These are phyloP conservation scores for Stegodyphus mimosarum DNA, from an alignment of 1,140 invertebrate genomes.

Conservation along the genomic window DNA sequence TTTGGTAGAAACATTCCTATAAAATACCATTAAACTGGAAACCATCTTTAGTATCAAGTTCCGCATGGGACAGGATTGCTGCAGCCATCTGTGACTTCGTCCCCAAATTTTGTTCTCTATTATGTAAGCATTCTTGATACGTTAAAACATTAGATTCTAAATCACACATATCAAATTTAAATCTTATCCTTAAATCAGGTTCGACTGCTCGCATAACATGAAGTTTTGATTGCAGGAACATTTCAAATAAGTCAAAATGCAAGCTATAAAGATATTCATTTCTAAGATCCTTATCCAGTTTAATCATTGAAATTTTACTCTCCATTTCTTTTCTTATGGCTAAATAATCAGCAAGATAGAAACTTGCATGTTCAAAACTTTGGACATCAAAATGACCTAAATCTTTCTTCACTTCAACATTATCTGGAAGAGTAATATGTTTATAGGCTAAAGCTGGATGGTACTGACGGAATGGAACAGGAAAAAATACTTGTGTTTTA, in stretches of 20 bases:
- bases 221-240: slow-evolving; percentile 75
- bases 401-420: slow-evolving; percentile 80
- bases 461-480: slow-evolving; percentile 78
- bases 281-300: slow-evolving; percentile 75
- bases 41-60: slow-evolving; percentile 37
- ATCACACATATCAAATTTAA: slow-evolving; percentile 69
- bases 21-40: slow-evolving; percentile 49
- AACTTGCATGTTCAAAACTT: slow-evolving; percentile 79
- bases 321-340: slow-evolving; percentile 75
- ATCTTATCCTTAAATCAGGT: slow-evolving; percentile 75
- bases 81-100: slow-evolving; percentile 68
- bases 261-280: slow-evolving; percentile 59
- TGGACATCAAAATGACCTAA: slow-evolving; percentile 83
- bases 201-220: slow-evolving; percentile 80
- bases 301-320: slow-evolving; percentile 73
- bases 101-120: slow-evolving; percentile 66
- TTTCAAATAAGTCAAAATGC: slow-evolving; percentile 72
- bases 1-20: slow-evolving; percentile 18
- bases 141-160: slow-evolving; percentile 59
- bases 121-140: slow-evolving; percentile 65
- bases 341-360: slow-evolving; percentile 85
- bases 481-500: slow-evolving; percentile 82
- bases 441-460: slow-evolving; percentile 70
- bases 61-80: slow-evolving; percentile 64
- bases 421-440: slow-evolving; percentile 71